These are phyloP conservation scores for Marisa cornuarietis DNA, from an alignment of 1,140 invertebrate species.

Conservation along the genomic window DNA sequence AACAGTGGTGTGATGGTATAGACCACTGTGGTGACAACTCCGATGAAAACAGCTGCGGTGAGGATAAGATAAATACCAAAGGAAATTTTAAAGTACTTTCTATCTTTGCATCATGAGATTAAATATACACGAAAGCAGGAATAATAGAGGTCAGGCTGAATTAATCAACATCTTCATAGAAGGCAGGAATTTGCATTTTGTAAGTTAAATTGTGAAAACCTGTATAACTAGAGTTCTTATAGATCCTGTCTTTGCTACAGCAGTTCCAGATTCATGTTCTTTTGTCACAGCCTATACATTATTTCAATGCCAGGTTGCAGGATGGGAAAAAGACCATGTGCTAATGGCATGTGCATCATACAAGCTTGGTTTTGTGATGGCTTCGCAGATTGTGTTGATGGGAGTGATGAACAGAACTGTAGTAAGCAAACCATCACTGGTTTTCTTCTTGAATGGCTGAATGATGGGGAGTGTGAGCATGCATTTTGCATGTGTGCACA, in stretches of 20 bases:
- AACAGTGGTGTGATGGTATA: conserved; percentile 54
- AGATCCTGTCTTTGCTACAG: too few species aligned
- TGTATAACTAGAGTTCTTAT: too few species aligned
- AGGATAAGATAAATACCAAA: too few species aligned
- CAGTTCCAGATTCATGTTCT: not conserved
- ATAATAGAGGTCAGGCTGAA: too few species aligned
- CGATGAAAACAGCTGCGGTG: conserved; percentile 51
- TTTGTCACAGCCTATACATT: not conserved
- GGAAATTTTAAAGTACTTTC: not conserved
- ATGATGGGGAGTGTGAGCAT: too few species aligned
- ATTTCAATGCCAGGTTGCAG: conserved; percentile 29
- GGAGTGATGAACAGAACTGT: conserved; percentile 43
- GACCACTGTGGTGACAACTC: conserved; percentile 61
- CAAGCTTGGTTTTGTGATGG: conserved; percentile 49
- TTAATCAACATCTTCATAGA: too few species aligned
- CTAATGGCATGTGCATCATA: conserved; percentile 49
- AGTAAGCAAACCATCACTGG: conserved; percentile 28
- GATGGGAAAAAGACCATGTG: conserved; percentile 24
- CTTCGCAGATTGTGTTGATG: conserved; percentile 40
- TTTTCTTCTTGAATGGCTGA: too few species aligned
- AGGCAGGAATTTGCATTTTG: too few species aligned
- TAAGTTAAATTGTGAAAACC: too few species aligned
- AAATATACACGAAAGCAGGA: too few species aligned
- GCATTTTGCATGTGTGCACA: too few species aligned
- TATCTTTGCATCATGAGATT: not conserved